Conservation (phyloP, 2,888 invertebrate species). For the Callinectes sapidus region DNA sequence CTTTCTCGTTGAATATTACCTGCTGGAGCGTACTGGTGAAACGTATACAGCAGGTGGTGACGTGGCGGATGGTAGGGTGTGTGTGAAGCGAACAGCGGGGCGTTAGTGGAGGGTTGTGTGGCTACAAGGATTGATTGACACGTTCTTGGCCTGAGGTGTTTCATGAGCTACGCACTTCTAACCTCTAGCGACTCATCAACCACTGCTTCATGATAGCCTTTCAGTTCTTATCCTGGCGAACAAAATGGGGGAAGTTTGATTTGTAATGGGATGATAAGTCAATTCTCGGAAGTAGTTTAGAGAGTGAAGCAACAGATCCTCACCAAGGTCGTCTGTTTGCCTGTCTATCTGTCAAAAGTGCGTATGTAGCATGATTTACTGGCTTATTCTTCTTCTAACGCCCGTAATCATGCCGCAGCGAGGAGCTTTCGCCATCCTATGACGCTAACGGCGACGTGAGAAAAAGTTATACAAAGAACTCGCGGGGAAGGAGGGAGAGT, state of each 20-base stretch:
- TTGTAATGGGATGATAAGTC: not conserved
- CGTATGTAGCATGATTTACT: slow-evolving; percentile 1
- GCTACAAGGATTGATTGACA: not conserved
- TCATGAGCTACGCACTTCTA: too few species aligned
- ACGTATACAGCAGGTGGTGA: not conserved
- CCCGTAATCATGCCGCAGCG: not conserved
- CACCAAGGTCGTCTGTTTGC: not conserved
- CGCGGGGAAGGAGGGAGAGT: not conserved
- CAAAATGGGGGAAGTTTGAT: not conserved
- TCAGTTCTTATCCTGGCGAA: not conserved
- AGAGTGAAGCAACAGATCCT: not conserved
- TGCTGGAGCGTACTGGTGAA: slow-evolving; percentile 15
- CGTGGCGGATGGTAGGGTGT: not conserved
- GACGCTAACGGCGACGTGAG: not conserved
- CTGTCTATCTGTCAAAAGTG: too few species aligned
- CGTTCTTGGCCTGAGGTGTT: not conserved
- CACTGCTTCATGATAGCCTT: not conserved
- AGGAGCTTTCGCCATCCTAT: not conserved
- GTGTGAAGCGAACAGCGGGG: not conserved
- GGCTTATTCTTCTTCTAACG: not conserved
- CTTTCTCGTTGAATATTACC: slow-evolving; percentile 17
- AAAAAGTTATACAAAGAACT: not conserved
- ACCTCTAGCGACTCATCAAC: too few species aligned
- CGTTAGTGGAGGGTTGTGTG: not conserved
- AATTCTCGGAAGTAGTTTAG: not conserved